Evolutionary conservation across 2,888 invertebrate genomes (phyloP).

Genomic region (Erpobdella octoculata): DNA sequence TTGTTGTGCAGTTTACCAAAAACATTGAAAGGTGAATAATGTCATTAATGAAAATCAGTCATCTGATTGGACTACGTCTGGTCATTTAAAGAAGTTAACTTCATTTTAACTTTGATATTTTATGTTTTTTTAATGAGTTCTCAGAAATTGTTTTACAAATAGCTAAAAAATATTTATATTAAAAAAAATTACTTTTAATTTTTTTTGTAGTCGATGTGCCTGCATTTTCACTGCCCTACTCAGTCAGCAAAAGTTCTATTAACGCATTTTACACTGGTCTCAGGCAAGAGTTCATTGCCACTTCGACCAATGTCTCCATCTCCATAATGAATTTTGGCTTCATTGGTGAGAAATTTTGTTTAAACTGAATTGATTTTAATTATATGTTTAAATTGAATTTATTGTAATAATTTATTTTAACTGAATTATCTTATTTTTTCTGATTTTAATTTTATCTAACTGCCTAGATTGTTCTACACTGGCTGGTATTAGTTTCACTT

Average conservation of each 20-base stretch:
- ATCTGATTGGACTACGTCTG: no score
- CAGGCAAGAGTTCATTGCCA: conserved; percentile 23
- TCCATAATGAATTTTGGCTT: conserved; percentile 26
- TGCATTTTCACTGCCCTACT: conserved; percentile 21
- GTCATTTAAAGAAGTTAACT: no score
- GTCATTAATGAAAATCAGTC: no score
- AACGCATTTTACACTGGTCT: conserved; percentile 28
- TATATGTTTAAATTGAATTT: no score
- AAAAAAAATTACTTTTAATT: not conserved
- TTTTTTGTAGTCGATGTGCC: conserved; percentile 7
- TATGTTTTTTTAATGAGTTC: not conserved
- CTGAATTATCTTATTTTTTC: no score
- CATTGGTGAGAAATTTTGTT: conserved; percentile 16
- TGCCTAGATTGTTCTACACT: no score
- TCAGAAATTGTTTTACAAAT: not conserved
- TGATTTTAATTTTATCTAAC: no score
- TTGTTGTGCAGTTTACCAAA: no score
- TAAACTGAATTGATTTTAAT: no score
- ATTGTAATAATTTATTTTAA: no score
- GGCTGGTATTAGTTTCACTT: no score
- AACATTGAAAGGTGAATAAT: no score
- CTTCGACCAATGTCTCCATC: conserved; percentile 20
- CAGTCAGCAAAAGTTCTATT: conserved; percentile 21
- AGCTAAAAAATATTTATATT: not conserved
- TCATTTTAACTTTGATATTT: not conserved